A percentile compares a stretch with the other conserved stretches of the same genome.
phyloP scores from a whole-genome alignment of 2,113 vertebrate genomes.

The Pristiophorus japonicus region DNA sequence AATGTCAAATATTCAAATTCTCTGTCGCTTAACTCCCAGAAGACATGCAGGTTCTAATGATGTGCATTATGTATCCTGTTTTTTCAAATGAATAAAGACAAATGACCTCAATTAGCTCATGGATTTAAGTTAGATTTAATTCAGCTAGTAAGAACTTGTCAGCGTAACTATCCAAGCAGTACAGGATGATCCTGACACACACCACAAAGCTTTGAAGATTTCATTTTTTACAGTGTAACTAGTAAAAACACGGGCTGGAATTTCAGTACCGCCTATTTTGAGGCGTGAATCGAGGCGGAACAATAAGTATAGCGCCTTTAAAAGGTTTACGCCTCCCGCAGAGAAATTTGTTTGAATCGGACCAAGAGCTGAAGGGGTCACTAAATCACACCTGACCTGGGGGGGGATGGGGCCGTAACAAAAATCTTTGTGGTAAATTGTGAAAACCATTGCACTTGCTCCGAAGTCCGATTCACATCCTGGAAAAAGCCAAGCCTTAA shows the following conservation, averaged over 20 bases:
- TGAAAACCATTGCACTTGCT: too few species aligned
- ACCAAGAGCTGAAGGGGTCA: too few species aligned
- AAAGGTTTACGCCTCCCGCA: too few species aligned
- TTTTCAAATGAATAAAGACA: background rate
- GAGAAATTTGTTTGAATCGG: too few species aligned
- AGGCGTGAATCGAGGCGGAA: too few species aligned
- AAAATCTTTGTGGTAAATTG: too few species aligned
- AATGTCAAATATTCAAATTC: background rate
- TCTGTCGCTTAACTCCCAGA: background rate
- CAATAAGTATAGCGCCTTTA: too few species aligned
- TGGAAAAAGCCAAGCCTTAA: too few species aligned
- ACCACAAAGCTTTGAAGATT: background rate
- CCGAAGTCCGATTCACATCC: too few species aligned
- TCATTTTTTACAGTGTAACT: background rate
- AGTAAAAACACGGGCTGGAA: background rate
- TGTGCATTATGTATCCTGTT: background rate
- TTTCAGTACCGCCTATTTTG: too few species aligned
- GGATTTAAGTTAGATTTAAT: background rate
- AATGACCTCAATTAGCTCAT: background rate
- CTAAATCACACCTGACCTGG: too few species aligned
- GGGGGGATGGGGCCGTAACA: too few species aligned
- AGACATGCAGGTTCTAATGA: background rate
- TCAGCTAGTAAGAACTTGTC: background rate
- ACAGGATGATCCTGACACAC: background rate
- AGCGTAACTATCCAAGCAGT: background rate